A percentile compares a stretch with the other conserved stretches of the same genome.
Conservation (phyloP, 2,113 vertebrate genomes). For the Pipra filicauda region DNA sequence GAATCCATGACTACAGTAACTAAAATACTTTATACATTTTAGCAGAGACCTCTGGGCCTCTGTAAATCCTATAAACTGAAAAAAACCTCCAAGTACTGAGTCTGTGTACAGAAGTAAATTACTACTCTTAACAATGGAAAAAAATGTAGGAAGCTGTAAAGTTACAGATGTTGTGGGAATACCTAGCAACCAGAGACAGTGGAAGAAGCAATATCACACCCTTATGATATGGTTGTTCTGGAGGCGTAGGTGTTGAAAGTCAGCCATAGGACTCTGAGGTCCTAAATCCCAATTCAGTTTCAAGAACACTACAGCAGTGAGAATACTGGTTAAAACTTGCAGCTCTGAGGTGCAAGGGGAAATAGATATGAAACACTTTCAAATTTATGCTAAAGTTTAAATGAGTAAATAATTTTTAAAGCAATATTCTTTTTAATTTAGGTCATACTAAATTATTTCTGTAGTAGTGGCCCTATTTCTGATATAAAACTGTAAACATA, state of each 20-base stretch:
- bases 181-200: neutral
- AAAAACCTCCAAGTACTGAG: neutral
- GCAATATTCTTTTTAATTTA: slow-evolving; percentile 14
- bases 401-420: neutral
- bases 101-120: neutral
- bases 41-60: neutral
- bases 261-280: neutral
- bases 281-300: neutral
- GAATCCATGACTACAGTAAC: neutral
- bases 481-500: slow-evolving; percentile 5
- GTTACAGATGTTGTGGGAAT: neutral
- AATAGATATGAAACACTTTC: neutral
- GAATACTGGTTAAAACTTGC: neutral
- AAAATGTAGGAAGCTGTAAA: neutral
- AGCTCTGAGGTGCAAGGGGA: neutral
- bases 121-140: neutral
- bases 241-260: neutral
- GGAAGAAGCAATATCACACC: neutral
- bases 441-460: neutral
- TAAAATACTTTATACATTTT: neutral
- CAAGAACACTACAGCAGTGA: neutral
- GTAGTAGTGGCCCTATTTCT: neutral
- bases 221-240: neutral
- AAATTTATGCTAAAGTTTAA: neutral
- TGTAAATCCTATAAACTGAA: neutral